Evolutionary conservation across 2,113 vertebrate species (phyloP).

Genomic region (Morone saxatilis): DNA sequence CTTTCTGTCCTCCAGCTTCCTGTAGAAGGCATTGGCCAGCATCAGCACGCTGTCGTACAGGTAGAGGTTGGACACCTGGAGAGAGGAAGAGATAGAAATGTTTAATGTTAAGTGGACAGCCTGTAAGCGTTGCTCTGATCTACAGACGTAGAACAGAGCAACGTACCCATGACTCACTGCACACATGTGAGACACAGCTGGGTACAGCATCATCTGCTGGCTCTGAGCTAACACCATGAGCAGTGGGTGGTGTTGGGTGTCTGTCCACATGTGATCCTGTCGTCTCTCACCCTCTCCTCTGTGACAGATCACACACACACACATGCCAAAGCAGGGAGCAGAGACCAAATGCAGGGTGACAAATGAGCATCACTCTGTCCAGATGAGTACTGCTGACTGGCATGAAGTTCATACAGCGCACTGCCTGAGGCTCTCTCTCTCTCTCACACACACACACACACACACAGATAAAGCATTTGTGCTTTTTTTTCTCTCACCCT

Average conservation of each 20-base stretch:
- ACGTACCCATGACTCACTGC: background rate
- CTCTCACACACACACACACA: background rate
- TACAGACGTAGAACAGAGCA: too few relatives aligned
- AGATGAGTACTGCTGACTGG: slow-evolving; percentile 43
- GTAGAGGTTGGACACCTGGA: slow-evolving; percentile 97
- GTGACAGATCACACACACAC: slow-evolving; percentile 14
- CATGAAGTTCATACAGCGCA: slow-evolving; percentile 19
- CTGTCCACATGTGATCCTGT: slow-evolving; percentile 15
- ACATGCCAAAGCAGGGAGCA: slow-evolving; percentile 10
- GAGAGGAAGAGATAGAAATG: background rate
- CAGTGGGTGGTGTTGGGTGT: background rate
- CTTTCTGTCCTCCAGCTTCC: slow-evolving; percentile 98
- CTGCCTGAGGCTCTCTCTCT: background rate
- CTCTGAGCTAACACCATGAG: background rate
- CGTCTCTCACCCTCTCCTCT: slow-evolving; percentile 1
- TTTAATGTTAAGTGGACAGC: too few relatives aligned
- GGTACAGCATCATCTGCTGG: background rate
- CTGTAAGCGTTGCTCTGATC: too few relatives aligned
- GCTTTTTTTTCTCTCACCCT: background rate
- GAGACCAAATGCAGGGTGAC: slow-evolving; percentile 55
- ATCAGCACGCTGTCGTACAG: slow-evolving; percentile 99
- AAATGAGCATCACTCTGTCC: slow-evolving; percentile 56
- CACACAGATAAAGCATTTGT: background rate
- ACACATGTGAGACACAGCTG: slow-evolving; percentile 13
- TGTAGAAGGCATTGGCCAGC: slow-evolving; percentile 98